phyloP scores from a whole-genome alignment of 2,113 vertebrate genomes.

The Anolis carolinensis region DNA sequence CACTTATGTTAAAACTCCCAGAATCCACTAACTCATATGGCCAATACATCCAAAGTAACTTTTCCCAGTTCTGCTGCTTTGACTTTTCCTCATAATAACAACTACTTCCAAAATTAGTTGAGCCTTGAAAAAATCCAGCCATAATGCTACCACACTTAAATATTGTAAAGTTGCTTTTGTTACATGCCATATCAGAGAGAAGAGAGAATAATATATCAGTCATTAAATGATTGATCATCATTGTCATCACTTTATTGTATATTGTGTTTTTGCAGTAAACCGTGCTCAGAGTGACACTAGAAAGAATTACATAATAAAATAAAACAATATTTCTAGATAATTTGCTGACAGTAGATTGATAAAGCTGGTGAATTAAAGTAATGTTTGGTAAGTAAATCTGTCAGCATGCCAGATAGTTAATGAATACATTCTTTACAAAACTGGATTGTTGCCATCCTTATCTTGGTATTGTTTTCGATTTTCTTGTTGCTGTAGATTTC shows the following conservation, averaged over 20 bases:
- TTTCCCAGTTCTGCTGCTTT: too few relatives aligned
- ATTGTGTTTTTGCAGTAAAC: background rate
- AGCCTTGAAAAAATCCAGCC: background rate
- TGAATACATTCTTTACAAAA: background rate
- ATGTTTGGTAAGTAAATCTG: background rate
- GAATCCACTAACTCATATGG: too few relatives aligned
- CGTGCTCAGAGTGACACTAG: background rate
- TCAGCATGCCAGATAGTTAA: background rate
- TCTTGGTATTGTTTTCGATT: background rate
- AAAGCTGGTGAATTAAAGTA: background rate
- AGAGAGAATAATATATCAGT: background rate
- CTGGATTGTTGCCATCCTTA: constrained; percentile 2
- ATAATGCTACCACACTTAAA: background rate
- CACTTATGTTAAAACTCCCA: too few relatives aligned
- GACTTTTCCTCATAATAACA: too few relatives aligned
- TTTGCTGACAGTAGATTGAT: background rate
- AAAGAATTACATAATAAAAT: background rate
- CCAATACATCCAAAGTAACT: too few relatives aligned
- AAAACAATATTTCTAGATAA: background rate
- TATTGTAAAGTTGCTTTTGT: background rate
- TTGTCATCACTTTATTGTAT: background rate
- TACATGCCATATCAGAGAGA: background rate
- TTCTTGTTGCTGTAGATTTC: background rate
- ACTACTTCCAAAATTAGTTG: background rate
- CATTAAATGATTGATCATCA: background rate